Evolutionary conservation across 2,113 vertebrate species (phyloP).

Genomic region (Pteruthius melanotis): DNA sequence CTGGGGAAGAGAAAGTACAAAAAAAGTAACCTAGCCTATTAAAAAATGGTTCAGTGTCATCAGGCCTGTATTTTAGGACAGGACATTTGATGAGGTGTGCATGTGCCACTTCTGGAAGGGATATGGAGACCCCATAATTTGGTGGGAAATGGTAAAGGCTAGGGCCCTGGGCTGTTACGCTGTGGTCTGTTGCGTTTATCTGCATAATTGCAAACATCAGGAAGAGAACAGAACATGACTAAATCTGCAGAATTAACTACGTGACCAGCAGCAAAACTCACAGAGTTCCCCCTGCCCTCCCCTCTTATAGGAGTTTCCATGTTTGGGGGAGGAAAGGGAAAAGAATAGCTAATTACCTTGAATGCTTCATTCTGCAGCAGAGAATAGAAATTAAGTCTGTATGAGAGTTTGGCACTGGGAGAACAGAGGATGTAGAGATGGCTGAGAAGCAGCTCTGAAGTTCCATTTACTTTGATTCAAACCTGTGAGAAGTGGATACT

Average conservation of each 20-base stretch:
- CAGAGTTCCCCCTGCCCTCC: neutral
- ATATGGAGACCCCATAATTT: neutral
- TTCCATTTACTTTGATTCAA: neutral
- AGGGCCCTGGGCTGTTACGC: neutral
- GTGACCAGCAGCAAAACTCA: conserved; percentile 7
- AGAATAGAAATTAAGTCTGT: neutral
- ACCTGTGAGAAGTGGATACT: neutral
- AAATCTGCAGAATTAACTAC: neutral
- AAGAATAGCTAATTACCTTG: conserved; percentile 33
- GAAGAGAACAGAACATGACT: neutral
- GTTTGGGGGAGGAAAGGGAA: conserved; percentile 2
- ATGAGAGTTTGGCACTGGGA: neutral
- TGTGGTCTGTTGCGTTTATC: neutral
- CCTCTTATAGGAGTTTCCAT: neutral
- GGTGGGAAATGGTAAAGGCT: neutral
- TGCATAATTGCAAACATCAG: neutral
- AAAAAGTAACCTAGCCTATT: neutral
- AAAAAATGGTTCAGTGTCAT: neutral
- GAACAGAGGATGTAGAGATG: neutral
- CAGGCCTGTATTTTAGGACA: neutral
- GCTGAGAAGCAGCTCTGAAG: neutral
- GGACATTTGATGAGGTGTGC: neutral
- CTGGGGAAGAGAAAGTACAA: neutral
- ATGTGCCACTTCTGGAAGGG: neutral
- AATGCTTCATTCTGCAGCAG: conserved; percentile 15